Evolutionary conservation across 2,113 vertebrate species (phyloP), one percentile per base, ranked within the genome.

Genomic region (Hipposideros armiger): DNA sequence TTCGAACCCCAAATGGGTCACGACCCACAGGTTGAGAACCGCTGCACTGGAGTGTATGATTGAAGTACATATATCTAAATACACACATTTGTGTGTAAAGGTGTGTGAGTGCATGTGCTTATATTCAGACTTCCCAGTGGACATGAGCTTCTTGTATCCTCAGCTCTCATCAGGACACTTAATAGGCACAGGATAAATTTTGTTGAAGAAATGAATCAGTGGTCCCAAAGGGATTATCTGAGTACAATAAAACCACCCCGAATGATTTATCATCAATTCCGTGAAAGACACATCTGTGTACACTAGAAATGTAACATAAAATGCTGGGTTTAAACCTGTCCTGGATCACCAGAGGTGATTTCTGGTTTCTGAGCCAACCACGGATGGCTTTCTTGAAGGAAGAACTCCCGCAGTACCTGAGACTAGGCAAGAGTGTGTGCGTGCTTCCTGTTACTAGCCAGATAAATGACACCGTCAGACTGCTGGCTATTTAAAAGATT

Each of bases 141-240:
- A 66, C 32, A 13, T 52, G 66, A 92, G 30, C 11, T 72, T 3
- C n/a, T 11, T 50, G 16, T 47, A 52, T n/a, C 8, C 11, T 87
- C 14, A 87, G 64, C 42, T 85, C 16, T 36, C 50, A 2, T 77
- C 42, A n/a, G 64, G 36, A 58, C n/a, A 52, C 74, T 77, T 50
- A 5, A 42, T 74, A 74, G 42, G 67, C n/a, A 45, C 17, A 64
- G 54, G 74, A 66, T 58, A 92, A 73, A 62, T 92, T 83, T 66
- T 93, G 58, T 54, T 84, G 52, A 96, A 28, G 11, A 91, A 72
- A 86, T 69, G 89, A 64, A 60, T 90, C 72, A 56, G 24, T 77
- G 32, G 26, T 85, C 52, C 72, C 60, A 85, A 32, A 92, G 14
- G 5, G 7, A 67, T 77, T 81, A 81, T 90, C 36, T 30, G 66